These are phyloP conservation scores for Microctenopoma lineatum DNA, from an alignment of 2,797 vertebrate species.

Conservation along the genomic window DNA sequence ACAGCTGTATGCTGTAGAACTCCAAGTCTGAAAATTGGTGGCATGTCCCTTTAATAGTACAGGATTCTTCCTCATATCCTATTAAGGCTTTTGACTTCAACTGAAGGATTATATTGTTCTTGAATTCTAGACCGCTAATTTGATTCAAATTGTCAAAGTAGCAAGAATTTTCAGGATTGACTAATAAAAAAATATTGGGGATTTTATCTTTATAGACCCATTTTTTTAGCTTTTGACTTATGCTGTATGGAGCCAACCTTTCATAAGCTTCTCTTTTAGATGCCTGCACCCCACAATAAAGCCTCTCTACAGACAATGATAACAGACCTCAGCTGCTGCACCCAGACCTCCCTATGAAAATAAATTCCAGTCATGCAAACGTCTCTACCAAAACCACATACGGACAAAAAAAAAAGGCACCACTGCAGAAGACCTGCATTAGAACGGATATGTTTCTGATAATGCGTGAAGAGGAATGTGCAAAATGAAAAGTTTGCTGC, in stretches of 20 bases:
- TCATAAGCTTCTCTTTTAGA: conserved; percentile 12
- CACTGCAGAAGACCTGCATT: conserved; percentile 60
- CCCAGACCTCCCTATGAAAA: conserved; percentile 33
- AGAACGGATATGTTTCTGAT: conserved; percentile 67
- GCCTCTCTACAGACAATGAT: conserved; percentile 57
- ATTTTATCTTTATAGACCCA: conserved; percentile 5
- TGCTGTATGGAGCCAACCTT: conserved; percentile 25
- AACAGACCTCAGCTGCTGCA: conserved; percentile 43
- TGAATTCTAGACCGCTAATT: background rate
- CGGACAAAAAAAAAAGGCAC: conserved; percentile 34
- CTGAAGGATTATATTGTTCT: background rate
- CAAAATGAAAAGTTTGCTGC: conserved; percentile 61
- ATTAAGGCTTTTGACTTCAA: background rate
- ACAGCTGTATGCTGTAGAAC: background rate
- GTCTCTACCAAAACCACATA: conserved; percentile 38
- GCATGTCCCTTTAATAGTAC: background rate
- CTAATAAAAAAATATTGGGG: background rate
- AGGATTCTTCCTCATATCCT: background rate
- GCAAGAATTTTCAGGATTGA: background rate
- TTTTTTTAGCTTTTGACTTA: conserved; percentile 13
- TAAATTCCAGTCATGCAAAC: conserved; percentile 64
- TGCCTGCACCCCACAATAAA: conserved; percentile 27
- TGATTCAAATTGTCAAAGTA: background rate
- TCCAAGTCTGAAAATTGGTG: background rate
- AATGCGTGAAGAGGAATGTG: conserved; percentile 77